Evolutionary conservation across 2,797 vertebrate species (phyloP).

Genomic region (Crenichthys baileyi): DNA sequence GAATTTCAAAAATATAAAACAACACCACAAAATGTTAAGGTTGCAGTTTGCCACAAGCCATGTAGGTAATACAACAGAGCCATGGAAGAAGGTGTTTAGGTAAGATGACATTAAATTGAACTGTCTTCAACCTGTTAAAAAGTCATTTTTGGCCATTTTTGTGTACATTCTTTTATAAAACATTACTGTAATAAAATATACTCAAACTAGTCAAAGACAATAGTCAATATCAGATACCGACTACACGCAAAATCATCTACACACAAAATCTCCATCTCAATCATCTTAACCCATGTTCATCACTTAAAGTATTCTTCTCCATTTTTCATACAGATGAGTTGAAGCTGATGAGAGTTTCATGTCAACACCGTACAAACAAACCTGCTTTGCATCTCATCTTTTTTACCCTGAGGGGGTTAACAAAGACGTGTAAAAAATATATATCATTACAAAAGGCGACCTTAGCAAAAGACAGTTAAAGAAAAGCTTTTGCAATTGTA

Average conservation of each 20-base stretch:
- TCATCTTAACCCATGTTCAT: neutral
- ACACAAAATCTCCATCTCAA: too few relatives aligned
- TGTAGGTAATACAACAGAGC: too few relatives aligned
- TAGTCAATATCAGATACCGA: conserved; percentile 6
- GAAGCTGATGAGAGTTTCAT: conserved; percentile 19
- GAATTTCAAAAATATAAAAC: too few relatives aligned
- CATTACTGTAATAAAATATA: conserved; percentile 5
- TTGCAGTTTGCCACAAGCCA: neutral
- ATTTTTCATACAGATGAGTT: neutral
- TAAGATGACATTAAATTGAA: neutral
- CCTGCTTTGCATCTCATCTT: neutral
- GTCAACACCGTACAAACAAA: neutral
- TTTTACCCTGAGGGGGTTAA: conserved; percentile 4
- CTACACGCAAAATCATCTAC: neutral
- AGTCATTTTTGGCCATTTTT: conserved; percentile 23
- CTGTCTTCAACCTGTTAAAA: conserved; percentile 12
- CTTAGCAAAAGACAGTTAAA: neutral
- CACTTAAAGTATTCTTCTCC: neutral
- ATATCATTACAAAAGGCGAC: neutral
- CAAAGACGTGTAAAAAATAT: neutral
- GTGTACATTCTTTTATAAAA: conserved; percentile 6
- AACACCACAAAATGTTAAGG: neutral
- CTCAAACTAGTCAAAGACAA: neutral
- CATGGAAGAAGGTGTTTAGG: too few relatives aligned
- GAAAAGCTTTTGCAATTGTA: neutral